Conservation (phyloP, 2,797 vertebrate genomes). For the Poecilia picta region DNA sequence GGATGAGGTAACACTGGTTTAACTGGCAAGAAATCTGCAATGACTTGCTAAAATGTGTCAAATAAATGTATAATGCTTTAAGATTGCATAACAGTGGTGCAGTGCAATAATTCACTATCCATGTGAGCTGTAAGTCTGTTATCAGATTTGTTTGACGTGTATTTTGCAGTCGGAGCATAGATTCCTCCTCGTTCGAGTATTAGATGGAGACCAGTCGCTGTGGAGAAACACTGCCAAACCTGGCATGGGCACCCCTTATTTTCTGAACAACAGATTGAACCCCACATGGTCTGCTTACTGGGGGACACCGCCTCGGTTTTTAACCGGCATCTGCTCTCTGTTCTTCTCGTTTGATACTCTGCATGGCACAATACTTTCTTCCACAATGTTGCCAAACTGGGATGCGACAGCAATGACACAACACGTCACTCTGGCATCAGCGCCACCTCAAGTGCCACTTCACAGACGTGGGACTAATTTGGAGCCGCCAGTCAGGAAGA, state of each 20-base stretch:
- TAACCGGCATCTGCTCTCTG: constrained; percentile 70
- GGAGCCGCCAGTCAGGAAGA: constrained; percentile 56
- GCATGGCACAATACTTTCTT: constrained; percentile 50
- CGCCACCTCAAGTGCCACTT: constrained; percentile 62
- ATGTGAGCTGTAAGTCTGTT: constrained; percentile 22
- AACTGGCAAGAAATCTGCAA: not conserved
- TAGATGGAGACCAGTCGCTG: constrained; percentile 54
- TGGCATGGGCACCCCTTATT: constrained; percentile 54
- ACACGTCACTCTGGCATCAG: constrained; percentile 53
- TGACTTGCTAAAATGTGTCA: not conserved
- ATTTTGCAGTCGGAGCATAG: constrained; percentile 40
- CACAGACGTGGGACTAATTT: constrained; percentile 68
- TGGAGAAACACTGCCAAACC: constrained; percentile 68
- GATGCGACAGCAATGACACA: constrained; percentile 60
- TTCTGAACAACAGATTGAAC: constrained; percentile 73
- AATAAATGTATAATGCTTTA: not conserved
- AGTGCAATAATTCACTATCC: constrained; percentile 3
- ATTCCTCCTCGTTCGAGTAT: constrained; percentile 44
- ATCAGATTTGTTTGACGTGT: constrained; percentile 35
- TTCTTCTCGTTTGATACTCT: constrained; percentile 57
- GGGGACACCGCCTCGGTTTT: constrained; percentile 55
- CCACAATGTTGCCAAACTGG: constrained; percentile 64
- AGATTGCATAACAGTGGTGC: not conserved
- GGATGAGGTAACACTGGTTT: not conserved
- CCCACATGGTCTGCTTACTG: constrained; percentile 69